A percentile compares a stretch with the other conserved stretches of the same genome.
Conservation (phyloP, 1,140 invertebrate genomes). For the Chironomus tepperi region DNA sequence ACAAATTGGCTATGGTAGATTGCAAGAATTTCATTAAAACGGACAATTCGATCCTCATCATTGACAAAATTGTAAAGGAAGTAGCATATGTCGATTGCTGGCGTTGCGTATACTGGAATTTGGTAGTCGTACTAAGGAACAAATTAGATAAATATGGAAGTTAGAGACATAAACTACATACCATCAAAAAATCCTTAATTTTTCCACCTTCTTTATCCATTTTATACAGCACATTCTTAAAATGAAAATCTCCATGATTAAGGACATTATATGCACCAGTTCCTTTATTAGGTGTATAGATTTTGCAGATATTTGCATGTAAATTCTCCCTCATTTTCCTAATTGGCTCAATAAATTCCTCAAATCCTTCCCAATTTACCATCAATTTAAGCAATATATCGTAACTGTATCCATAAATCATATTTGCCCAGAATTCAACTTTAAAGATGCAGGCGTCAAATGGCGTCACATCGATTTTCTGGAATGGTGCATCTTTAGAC, state of each 20-base stretch:
- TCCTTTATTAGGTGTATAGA: background rate
- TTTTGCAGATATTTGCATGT: background rate
- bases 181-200: background rate
- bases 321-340: background rate
- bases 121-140: background rate
- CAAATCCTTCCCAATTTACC: background rate
- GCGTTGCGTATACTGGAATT: background rate
- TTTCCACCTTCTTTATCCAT: background rate
- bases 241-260: slow-evolving; percentile 8
- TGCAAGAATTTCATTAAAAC: background rate
- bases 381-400: background rate
- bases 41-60: background rate
- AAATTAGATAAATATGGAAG: too few relatives aligned
- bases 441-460: background rate
- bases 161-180: background rate
- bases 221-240: background rate
- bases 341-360: background rate
- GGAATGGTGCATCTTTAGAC: too few relatives aligned
- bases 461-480: background rate
- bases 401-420: background rate
- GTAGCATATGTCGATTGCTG: background rate
- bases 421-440: background rate
- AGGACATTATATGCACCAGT: background rate
- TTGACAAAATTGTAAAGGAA: background rate
- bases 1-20: background rate